Evolutionary conservation across 2,113 vertebrate genomes (phyloP).

Genomic region (Cryptotis parvus): DNA sequence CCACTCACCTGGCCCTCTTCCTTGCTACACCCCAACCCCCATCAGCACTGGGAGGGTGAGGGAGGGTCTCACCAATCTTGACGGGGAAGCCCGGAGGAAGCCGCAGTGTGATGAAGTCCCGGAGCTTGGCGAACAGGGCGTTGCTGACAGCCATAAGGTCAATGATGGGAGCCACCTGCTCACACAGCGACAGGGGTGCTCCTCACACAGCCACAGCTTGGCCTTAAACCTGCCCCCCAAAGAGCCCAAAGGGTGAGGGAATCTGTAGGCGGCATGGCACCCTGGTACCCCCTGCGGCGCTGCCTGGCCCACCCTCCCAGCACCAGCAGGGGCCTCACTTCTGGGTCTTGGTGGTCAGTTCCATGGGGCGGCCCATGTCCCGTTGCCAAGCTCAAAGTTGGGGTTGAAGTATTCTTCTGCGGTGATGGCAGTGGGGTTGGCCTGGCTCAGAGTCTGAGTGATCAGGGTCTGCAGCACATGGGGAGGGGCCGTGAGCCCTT

Average conservation of each 20-base stretch:
- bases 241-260: conserved; percentile 70
- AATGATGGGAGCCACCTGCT: conserved; percentile 98
- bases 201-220: conserved; percentile 98
- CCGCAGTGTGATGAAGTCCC: conserved; percentile 97
- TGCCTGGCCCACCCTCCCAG: not conserved
- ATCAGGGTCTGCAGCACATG: conserved; percentile 90
- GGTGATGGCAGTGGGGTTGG: conserved; percentile 95
- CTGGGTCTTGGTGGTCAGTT: conserved; percentile 99
- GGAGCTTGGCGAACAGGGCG: conserved; percentile 96
- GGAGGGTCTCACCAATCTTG: conserved; percentile 92
- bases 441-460: conserved; percentile 94
- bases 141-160: conserved; percentile 99
- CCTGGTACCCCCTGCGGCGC: not conserved
- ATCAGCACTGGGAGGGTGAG: not conserved
- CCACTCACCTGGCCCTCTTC: not conserved
- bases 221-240: conserved; percentile 94
- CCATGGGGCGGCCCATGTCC: conserved; percentile 96
- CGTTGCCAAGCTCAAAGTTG: conserved; percentile 90
- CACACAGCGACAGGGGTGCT: conserved; percentile 95
- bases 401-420: conserved; percentile 98
- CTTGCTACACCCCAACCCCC: not conserved
- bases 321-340: conserved; percentile 89
- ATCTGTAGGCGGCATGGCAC: conserved; percentile 25
- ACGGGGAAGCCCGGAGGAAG: conserved; percentile 96
- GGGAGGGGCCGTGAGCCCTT: conserved; percentile 9